Evolutionary conservation across 2,797 vertebrate species (phyloP).

Genomic region (Xenops minutus): DNA sequence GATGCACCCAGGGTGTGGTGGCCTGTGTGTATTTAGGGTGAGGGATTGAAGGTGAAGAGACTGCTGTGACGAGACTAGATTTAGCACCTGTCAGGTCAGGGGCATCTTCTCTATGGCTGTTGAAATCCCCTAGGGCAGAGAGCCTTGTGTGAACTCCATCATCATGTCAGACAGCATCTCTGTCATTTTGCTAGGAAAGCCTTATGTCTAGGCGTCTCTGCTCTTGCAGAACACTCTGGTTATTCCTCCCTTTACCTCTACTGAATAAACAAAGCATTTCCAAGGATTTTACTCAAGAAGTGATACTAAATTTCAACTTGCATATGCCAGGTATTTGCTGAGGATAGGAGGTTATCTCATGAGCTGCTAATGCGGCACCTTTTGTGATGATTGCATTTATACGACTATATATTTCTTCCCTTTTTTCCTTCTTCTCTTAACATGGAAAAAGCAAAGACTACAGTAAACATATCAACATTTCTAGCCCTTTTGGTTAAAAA

Average conservation of each 20-base stretch:
- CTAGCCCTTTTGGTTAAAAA: neutral
- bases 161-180: conserved; percentile 14
- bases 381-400: neutral
- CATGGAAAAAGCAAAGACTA: neutral
- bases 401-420: neutral
- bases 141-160: conserved; percentile 11
- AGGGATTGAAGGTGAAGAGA: neutral
- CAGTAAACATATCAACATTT: neutral
- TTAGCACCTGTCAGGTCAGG: conserved; percentile 42
- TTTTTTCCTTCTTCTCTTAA: neutral
- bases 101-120: neutral
- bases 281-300: neutral
- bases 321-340: neutral
- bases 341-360: neutral
- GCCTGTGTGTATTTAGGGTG: neutral
- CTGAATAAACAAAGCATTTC: neutral
- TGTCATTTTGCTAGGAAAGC: neutral
- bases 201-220: neutral
- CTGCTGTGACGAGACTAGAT: neutral
- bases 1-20: neutral
- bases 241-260: neutral
- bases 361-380: neutral
- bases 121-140: conserved; percentile 14
- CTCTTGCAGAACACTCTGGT: neutral
- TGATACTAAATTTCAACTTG: conserved; percentile 4